A percentile compares a stretch with the other conserved stretches of the same genome.
These are phyloP conservation scores for Esox masquinongy DNA, from an alignment of 2,797 vertebrate genomes.

Conservation along the genomic window DNA sequence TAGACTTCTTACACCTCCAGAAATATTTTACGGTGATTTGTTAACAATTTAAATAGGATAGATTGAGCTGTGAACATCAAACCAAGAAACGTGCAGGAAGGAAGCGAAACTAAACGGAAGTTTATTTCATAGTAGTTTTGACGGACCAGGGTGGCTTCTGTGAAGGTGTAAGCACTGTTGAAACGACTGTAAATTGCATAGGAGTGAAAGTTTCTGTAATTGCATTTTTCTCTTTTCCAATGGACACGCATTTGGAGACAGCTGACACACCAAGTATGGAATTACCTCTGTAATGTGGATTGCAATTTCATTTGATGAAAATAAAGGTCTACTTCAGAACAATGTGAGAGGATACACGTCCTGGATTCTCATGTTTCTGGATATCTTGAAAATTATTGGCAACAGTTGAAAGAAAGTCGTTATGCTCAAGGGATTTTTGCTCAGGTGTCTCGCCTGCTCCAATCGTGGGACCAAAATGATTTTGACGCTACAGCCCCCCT, in stretches of 20 bases:
- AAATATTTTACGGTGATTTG: slow-evolving; percentile 2
- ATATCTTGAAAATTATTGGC: slow-evolving; percentile 77
- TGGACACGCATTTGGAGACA: slow-evolving; percentile 66
- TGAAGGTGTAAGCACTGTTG: slow-evolving; percentile 25
- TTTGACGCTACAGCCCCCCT: slow-evolving; percentile 57
- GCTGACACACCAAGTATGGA: slow-evolving; percentile 70
- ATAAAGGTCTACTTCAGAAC: slow-evolving; percentile 66
- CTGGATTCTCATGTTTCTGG: slow-evolving; percentile 78
- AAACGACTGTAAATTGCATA: slow-evolving; percentile 45
- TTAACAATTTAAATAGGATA: not conserved
- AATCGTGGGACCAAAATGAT: slow-evolving; percentile 71
- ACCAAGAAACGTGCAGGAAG: slow-evolving; percentile 25
- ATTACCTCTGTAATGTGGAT: slow-evolving; percentile 80
- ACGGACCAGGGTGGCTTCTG: slow-evolving; percentile 4
- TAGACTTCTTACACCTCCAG: not conserved
- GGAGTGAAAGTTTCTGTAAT: slow-evolving; percentile 49
- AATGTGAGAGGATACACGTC: slow-evolving; percentile 76
- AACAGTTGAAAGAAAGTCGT: slow-evolving; percentile 72
- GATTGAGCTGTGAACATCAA: not conserved
- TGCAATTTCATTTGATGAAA: slow-evolving; percentile 62
- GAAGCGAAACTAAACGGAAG: slow-evolving; percentile 29
- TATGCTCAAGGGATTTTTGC: slow-evolving; percentile 55
- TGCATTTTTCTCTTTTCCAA: slow-evolving; percentile 41
- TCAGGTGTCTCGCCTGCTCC: slow-evolving; percentile 50
- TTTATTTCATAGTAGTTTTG: slow-evolving; percentile 8